Base-by-base conservation (phyloP, 2,113 vertebrate species). In the Gallinago undulata region DNA sequence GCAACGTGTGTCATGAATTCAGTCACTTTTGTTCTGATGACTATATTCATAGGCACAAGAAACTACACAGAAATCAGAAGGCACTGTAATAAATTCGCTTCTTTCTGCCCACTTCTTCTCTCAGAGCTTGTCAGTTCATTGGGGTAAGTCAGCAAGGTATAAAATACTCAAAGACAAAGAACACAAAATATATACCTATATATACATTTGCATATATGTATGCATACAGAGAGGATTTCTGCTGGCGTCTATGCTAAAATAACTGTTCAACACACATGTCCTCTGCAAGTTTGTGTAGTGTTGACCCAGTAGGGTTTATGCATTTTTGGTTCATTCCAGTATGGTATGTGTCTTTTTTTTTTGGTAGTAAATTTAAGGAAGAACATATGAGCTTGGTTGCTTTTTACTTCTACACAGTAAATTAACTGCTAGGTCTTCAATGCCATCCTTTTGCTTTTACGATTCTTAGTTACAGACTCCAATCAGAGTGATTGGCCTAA, bases 261-360 rank as follows among this genome's bases (percentile, higher is more conserved):
- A 57, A 18, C 3, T 56, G 1, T 50, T 81, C 28, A 59, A 48
- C 16, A 63, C 21, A 66, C 9, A 8, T 2, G 11, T 51, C 35
- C 15, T 73, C 33, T 64, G 12, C 17, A 53, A 72, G 28, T 24
- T 39, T 81, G 82, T 75, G 12, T 12, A 60, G 12, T 31, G 4
- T 35, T 2, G 7, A 43, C 27, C 18, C 0, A 0, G 15, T 3
- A 79, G 11, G 37, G 2, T 68, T 76, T 37, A 37, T 73, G 7
- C 2, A 4, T 45, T 73, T 57, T 13, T 39, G 28, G 12, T 68
- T 73, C 4, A 3, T 48, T 35, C 39, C 22, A 53, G 15, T 25
- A 53, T 5, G 30, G 13, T 13, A 48, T 0, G 0, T 23, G 3
- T 13, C 4, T 21, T 72, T 87, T 66, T 16, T 25, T 51, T 45